Conservation (phyloP, 2,888 invertebrate species). For the Harmothoe impar region DNA sequence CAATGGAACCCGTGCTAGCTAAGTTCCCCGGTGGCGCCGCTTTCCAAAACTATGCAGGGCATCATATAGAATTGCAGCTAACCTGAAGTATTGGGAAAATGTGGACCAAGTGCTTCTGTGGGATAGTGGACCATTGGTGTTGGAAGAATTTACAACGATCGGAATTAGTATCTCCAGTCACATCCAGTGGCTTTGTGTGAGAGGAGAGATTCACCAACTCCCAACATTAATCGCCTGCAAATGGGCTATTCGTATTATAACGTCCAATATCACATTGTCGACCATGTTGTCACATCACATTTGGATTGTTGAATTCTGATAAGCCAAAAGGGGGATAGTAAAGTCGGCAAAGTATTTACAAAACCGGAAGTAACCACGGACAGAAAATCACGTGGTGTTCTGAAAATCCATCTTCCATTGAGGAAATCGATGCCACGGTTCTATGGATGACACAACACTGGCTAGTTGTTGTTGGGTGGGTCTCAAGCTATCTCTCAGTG, state of each 20-base stretch:
- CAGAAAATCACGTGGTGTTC: too few species aligned
- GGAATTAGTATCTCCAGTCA: background rate
- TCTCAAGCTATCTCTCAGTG: too few species aligned
- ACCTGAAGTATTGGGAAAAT: background rate
- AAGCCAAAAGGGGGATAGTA: too few species aligned
- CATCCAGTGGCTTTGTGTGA: background rate
- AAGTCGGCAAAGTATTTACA: too few species aligned
- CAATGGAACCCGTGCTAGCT: slow-evolving; percentile 12
- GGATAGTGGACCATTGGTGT: too few species aligned
- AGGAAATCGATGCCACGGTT: too few species aligned
- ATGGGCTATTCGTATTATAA: background rate
- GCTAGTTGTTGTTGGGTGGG: too few species aligned
- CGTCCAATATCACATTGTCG: background rate
- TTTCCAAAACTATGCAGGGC: background rate
- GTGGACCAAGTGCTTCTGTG: background rate
- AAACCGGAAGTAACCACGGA: too few species aligned
- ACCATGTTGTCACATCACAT: background rate
- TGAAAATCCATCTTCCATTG: too few species aligned
- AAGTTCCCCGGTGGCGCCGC: background rate
- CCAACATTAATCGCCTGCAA: background rate
- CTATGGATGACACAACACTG: too few species aligned
- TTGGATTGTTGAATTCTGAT: too few species aligned
- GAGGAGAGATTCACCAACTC: background rate
- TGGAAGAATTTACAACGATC: too few species aligned
- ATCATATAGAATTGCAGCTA: background rate